Conservation (phyloP, 2,113 vertebrate species). For the Rhinolophus ferrumequinum region DNA sequence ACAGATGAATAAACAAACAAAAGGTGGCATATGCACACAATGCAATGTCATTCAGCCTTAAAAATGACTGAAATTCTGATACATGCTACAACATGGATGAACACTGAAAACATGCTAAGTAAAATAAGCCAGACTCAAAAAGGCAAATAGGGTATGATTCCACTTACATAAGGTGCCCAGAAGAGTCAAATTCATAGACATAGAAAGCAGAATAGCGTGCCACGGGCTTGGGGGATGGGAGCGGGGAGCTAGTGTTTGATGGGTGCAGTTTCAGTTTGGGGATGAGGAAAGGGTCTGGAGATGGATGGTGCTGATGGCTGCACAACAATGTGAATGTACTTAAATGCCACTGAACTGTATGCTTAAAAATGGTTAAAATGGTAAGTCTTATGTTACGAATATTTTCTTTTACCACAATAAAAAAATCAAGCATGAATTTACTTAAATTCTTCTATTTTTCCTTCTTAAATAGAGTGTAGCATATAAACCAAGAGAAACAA, state of each 20-base stretch:
- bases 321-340: background rate
- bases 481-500: background rate
- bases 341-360: background rate
- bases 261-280: background rate
- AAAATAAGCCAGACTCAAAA: background rate
- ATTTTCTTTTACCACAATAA: background rate
- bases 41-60: background rate
- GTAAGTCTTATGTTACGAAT: background rate
- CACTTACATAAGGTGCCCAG: background rate
- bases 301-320: background rate
- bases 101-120: background rate
- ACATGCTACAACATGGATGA: background rate
- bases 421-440: constrained; percentile 33
- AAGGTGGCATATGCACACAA: background rate
- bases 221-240: fast-evolving
- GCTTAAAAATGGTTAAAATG: background rate
- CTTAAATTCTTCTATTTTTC: background rate
- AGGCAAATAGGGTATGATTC: background rate
- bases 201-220: background rate
- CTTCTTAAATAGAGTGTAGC: background rate
- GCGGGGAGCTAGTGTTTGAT: background rate
- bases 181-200: background rate
- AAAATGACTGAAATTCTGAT: background rate
- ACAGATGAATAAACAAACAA: background rate
- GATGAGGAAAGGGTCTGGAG: background rate